Conservation (phyloP, 2,888 invertebrate species). For the Rosalia funebris region DNA sequence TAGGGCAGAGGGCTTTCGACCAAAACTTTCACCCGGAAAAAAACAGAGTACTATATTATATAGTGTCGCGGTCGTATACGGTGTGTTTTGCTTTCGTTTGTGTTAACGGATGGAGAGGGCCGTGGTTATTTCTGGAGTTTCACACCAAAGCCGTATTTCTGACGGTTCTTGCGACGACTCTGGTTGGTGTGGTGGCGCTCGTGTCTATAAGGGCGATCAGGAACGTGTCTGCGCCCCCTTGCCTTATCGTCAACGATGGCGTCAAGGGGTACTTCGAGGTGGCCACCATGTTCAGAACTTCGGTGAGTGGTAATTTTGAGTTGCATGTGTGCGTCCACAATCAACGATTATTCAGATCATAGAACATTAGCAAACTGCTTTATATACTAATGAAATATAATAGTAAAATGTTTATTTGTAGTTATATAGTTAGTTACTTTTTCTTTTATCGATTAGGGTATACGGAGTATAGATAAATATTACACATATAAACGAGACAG, state of each 20-base stretch:
- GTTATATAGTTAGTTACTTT: no score
- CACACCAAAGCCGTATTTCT: constrained; percentile 71
- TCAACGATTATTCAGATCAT: no score
- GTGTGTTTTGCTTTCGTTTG: constrained; percentile 80
- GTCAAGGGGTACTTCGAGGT: constrained; percentile 84
- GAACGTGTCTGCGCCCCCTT: constrained; percentile 86
- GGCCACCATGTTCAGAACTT: constrained; percentile 83
- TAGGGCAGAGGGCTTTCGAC: constrained; percentile 73
- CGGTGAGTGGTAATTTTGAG: no score
- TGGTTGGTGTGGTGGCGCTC: constrained; percentile 75
- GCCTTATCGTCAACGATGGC: constrained; percentile 79
- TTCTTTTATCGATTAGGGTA: no score
- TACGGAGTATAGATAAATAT: no score
- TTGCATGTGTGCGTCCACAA: no score
- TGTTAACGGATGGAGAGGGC: constrained; percentile 89
- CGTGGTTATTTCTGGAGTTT: constrained; percentile 81
- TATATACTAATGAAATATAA: no score
- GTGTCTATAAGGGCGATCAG: constrained; percentile 76
- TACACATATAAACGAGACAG: no score
- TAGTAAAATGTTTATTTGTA: no score
- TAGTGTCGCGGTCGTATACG: constrained; percentile 79
- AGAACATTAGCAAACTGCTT: no score
- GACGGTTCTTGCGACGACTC: constrained; percentile 72
- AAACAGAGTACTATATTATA: constrained; percentile 74
- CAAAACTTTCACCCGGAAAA: constrained; percentile 74